Evolutionary conservation across 2,888 invertebrate species (phyloP).

Genomic region (Cremastobaeus sp.): DNA sequence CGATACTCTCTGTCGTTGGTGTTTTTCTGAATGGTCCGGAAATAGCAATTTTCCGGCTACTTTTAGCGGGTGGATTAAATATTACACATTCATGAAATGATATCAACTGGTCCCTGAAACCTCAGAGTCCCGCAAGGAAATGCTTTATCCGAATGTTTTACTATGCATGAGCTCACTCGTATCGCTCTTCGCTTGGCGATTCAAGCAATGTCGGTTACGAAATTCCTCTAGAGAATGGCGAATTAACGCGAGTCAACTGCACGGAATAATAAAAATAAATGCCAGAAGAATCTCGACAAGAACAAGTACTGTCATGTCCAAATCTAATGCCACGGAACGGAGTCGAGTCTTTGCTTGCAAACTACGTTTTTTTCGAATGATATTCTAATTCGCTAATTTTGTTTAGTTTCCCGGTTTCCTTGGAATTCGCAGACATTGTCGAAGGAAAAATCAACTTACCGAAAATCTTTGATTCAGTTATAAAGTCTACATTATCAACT

Average conservation of each 20-base stretch:
- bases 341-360: too few relatives aligned
- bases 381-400: too few relatives aligned
- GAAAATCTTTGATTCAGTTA: too few relatives aligned
- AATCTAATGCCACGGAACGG: too few relatives aligned
- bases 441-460: too few relatives aligned
- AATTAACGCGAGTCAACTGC: conserved; percentile 59
- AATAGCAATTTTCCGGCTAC: conserved; percentile 44
- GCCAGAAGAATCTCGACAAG: conserved; percentile 34
- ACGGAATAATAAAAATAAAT: conserved; percentile 55
- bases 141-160: conserved; percentile 56
- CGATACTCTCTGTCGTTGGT: conserved; percentile 33
- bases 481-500: too few relatives aligned
- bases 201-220: conserved; percentile 53
- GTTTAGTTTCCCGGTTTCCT: too few relatives aligned
- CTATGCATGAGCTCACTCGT: conserved; percentile 61
- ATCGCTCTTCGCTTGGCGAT: conserved; percentile 56
- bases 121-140: conserved; percentile 58
- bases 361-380: too few relatives aligned
- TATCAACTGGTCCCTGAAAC: conserved; percentile 57
- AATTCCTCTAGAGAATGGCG: conserved; percentile 52
- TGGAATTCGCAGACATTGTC: too few relatives aligned
- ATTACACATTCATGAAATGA: conserved; percentile 62
- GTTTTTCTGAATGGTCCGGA: conserved; percentile 3
- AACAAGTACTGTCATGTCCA: not conserved
- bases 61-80: conserved; percentile 60